phyloP scores from a whole-genome alignment of 2,888 invertebrate genomes.

The Spilosoma lubricipeda region DNA sequence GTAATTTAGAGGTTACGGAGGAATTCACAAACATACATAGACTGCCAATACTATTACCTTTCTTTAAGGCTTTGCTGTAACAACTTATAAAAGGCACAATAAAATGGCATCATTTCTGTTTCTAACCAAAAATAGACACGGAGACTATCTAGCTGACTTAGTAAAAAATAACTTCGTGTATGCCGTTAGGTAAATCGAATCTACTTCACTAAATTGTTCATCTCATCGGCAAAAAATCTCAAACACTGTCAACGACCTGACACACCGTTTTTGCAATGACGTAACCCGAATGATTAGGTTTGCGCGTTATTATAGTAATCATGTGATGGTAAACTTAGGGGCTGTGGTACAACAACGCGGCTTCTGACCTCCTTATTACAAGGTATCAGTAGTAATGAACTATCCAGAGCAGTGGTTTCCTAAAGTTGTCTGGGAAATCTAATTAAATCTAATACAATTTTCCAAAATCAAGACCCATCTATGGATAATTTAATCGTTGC shows the following conservation, averaged over 20 bases:
- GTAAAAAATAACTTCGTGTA: neutral
- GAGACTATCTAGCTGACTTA: neutral
- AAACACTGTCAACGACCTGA: constrained; percentile 57
- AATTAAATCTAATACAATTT: no score
- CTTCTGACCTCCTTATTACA: no score
- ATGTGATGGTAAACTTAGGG: neutral
- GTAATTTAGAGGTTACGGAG: no score
- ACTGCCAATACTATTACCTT: no score
- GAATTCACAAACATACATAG: no score
- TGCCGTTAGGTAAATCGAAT: constrained; percentile 3
- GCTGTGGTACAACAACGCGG: no score
- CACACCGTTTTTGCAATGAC: constrained; percentile 55
- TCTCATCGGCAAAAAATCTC: constrained; percentile 42
- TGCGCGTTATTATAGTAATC: constrained; percentile 9
- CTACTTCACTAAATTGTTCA: constrained; percentile 14
- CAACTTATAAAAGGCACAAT: neutral
- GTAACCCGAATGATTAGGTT: constrained; percentile 48
- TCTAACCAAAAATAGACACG: neutral
- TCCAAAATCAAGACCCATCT: no score
- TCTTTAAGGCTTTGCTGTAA: no score
- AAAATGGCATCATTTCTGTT: neutral
- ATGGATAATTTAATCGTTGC: no score
- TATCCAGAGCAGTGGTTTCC: no score
- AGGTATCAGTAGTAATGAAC: no score
- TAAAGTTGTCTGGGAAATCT: no score